Conservation (phyloP, 2,888 invertebrate species). For the Tenthredo distinguenda region DNA sequence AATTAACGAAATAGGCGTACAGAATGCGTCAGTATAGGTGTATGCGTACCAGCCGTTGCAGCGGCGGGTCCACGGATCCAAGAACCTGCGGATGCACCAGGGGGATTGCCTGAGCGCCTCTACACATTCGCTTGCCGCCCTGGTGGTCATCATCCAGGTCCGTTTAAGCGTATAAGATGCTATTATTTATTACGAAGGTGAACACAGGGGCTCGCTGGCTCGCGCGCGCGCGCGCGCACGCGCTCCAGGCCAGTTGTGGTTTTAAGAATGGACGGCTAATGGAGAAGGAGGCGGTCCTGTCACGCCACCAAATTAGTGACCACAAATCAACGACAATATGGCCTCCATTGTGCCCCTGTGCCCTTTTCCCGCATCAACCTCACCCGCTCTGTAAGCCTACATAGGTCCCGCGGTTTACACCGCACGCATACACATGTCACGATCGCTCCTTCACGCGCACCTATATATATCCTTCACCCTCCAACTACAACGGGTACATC, state of each 20-base stretch:
- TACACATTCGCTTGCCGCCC: constrained; percentile 23
- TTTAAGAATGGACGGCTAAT: constrained; percentile 73
- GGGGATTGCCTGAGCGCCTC: constrained; percentile 10
- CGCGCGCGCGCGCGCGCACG: constrained; percentile 43
- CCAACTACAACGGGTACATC: too few relatives aligned
- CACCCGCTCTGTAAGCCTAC: neutral
- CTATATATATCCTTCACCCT: neutral
- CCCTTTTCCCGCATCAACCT: constrained; percentile 38
- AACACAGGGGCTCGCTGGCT: neutral
- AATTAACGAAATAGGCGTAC: too few relatives aligned
- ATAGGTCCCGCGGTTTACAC: constrained; percentile 18
- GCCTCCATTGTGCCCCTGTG: constrained; percentile 61
- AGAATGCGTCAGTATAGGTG: neutral
- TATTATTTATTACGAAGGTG: constrained; percentile 48
- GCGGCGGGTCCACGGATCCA: neutral
- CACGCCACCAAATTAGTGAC: constrained; percentile 73
- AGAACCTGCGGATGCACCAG: neutral
- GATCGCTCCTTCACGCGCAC: neutral
- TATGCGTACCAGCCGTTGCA: neutral
- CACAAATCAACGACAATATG: constrained; percentile 74
- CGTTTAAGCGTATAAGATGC: constrained; percentile 48
- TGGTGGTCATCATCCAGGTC: constrained; percentile 45
- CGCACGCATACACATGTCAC: neutral
- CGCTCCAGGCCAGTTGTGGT: constrained; percentile 50
- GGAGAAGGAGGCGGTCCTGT: constrained; percentile 68